Evolutionary conservation across 2,113 vertebrate species (phyloP).

Genomic region (Asarcornis scutulata): DNA sequence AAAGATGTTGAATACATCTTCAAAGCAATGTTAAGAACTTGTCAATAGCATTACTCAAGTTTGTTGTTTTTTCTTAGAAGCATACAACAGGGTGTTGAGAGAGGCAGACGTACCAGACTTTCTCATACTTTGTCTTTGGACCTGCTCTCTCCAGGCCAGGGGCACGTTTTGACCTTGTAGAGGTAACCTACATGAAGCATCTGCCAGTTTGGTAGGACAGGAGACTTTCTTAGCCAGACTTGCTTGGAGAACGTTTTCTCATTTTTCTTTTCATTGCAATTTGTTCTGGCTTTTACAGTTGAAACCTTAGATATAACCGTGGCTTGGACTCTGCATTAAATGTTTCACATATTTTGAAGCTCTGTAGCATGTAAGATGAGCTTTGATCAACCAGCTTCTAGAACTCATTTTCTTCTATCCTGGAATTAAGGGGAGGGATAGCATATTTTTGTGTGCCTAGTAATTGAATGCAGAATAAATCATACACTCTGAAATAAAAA

Average conservation of each 20-base stretch:
- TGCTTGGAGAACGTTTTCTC: neutral
- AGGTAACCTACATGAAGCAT: neutral
- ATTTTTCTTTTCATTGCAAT: neutral
- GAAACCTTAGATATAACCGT: neutral
- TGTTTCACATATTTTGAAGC: neutral
- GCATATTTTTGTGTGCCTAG: neutral
- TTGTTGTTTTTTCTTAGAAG: conserved; percentile 35
- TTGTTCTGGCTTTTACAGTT: neutral
- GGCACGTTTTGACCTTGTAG: neutral
- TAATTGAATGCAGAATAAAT: conserved; percentile 35
- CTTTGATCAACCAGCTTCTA: neutral
- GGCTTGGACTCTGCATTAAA: neutral
- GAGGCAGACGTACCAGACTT: neutral
- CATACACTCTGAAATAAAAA: conserved; percentile 12
- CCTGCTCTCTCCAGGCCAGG: neutral
- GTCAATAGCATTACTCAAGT: conserved; percentile 10
- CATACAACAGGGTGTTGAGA: neutral
- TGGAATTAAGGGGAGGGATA: neutral
- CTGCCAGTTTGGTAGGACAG: neutral
- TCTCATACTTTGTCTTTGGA: neutral
- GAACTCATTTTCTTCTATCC: neutral
- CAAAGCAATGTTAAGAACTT: conserved; percentile 8
- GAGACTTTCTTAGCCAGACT: neutral
- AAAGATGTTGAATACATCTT: neutral
- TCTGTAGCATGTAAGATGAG: neutral